Percentiles rank a stretch among this genome's conserved stretches.
These are phyloP conservation scores for Callyntrura sp. DNA, from an alignment of 2,888 invertebrate species.

Conservation along the genomic window DNA sequence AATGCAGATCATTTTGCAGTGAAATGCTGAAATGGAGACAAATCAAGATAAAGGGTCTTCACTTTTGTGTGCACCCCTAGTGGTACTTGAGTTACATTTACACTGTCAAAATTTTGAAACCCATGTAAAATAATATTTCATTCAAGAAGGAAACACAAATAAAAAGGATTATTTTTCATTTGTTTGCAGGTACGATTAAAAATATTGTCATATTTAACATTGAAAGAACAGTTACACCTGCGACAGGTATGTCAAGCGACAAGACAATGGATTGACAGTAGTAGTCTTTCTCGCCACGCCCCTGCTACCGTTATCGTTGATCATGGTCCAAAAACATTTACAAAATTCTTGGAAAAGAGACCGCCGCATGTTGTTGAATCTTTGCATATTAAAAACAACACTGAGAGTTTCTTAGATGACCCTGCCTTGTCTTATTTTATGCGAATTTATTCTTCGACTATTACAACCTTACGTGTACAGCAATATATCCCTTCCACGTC, in stretches of 20 bases:
- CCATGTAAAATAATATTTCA: constrained; percentile 5
- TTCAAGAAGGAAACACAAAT: too few relatives aligned
- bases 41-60: not conserved
- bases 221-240: constrained; percentile 35
- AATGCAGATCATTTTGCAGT: not conserved
- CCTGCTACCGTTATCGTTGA: constrained; percentile 38
- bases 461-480: constrained; percentile 19
- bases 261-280: constrained; percentile 60
- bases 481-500: constrained; percentile 52
- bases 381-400: constrained; percentile 31
- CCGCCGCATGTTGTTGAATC: constrained; percentile 45
- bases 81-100: constrained; percentile 33
- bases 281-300: constrained; percentile 35
- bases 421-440: constrained; percentile 37
- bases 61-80: constrained; percentile 39
- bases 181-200: constrained; percentile 49
- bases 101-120: not conserved
- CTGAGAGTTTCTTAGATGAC: constrained; percentile 25
- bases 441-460: not conserved
- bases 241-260: constrained; percentile 43
- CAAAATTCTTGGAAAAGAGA: constrained; percentile 55
- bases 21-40: not conserved
- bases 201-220: constrained; percentile 32
- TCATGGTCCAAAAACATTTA: constrained; percentile 55
- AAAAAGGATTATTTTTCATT: not conserved